Evolutionary conservation across 2,113 vertebrate genomes (phyloP), one percentile per base, ranked within the genome.

Genomic region (Octodon degus): DNA sequence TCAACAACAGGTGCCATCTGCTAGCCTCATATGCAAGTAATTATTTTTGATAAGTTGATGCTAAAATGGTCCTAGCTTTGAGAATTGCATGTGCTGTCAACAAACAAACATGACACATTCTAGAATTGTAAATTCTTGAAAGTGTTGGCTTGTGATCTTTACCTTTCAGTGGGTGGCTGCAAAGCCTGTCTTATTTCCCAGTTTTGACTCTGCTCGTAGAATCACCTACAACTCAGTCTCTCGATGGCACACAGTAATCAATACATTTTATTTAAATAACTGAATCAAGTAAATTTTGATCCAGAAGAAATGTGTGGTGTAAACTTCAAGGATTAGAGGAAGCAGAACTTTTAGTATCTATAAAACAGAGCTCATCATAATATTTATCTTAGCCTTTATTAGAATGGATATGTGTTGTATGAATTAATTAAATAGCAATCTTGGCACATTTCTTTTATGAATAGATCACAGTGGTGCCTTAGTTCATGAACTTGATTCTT

Each of bases 1-100:
- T 96, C 95, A 76, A 96, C 63, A 94, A 84, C 93, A 65, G 77
- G 34, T 79, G 37, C 93, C 90, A 96, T 77, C 91, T 94, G 80
- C 47, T 96, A 63, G 50, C 58, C 96, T 96, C 86, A 60, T 91
- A 92, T 93, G 74, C 91, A 95, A 90, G 58, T 93, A 55, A 91
- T 93, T 96, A 90, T 88, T 96, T 60, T 92, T 94, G 90, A 68
- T 87, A 97, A 96, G 89, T 96, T 91, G 79, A 93, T 91, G 74
- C 53, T 93, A 55, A 70, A 65, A 81, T 84, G 74, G 89, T 94
- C 94, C 40, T 96, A 89, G 65, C 93, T 94, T 17, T 93, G 82
- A 94, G 30, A 84, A 84, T 62, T 93, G 12, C 60, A 58, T 90
- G 60, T 93, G n/a, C 25, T 92, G 53, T 93, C 65, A 67, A 32